Percentiles rank a stretch among this genome's conserved stretches.
phyloP scores from a whole-genome alignment of 2,797 vertebrate genomes.

The Coccyzus lansbergi region DNA sequence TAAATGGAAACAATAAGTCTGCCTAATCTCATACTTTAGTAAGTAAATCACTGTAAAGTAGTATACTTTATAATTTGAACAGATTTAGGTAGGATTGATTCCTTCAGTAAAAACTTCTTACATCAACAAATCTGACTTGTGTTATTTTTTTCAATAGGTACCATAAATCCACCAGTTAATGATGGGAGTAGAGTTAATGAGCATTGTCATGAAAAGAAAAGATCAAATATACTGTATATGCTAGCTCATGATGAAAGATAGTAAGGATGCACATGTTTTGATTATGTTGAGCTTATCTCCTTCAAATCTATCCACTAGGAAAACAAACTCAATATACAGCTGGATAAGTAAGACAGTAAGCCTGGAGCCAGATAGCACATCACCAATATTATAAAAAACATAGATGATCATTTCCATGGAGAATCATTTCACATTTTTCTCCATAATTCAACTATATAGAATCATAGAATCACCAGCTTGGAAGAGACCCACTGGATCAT shows the following conservation, averaged over 20 bases:
- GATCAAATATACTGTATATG: neutral
- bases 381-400: neutral
- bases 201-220: neutral
- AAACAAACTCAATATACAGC: neutral
- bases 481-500: too few relatives aligned
- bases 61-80: constrained; percentile 28
- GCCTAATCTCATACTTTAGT: neutral
- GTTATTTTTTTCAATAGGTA: neutral
- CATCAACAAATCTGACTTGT: neutral
- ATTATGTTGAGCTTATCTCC: neutral
- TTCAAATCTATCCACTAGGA: neutral
- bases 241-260: neutral
- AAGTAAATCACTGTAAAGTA: constrained; percentile 6
- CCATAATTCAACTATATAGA: fast-evolving
- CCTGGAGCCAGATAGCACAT: neutral
- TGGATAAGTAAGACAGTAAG: neutral
- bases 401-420: neutral
- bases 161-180: constrained; percentile 2
- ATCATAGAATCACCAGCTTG: too few relatives aligned
- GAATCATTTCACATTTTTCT: neutral
- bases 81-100: constrained; percentile 31
- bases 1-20: neutral
- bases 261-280: neutral
- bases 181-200: constrained; percentile 4
- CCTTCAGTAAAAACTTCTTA: neutral